Evolutionary conservation across 2,797 vertebrate genomes (phyloP).

Genomic region (Rhinatrema bivittatum): DNA sequence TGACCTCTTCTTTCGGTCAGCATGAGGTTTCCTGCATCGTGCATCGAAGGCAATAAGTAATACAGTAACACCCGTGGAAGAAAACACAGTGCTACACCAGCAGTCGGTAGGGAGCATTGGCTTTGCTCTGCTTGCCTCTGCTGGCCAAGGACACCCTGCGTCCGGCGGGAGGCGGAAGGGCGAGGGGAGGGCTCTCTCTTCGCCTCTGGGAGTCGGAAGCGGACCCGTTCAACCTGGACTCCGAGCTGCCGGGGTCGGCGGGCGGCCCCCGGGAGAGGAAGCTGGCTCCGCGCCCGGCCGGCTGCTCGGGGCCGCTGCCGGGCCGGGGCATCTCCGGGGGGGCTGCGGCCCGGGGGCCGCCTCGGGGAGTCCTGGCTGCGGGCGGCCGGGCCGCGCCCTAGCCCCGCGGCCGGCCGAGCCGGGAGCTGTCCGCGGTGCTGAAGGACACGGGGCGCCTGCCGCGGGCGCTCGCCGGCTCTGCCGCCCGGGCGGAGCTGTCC

Average conservation of each 20-base stretch:
- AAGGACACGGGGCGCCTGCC: conserved; percentile 14
- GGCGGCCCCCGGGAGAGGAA: conserved; percentile 76
- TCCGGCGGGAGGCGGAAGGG: conserved; percentile 55
- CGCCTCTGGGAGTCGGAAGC: conserved; percentile 48
- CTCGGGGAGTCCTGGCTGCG: conserved; percentile 53
- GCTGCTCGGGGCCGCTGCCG: no score
- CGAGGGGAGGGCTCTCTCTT: conserved; percentile 53
- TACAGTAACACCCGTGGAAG: no score
- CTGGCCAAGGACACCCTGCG: conserved; percentile 87
- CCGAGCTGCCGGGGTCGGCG: conserved; percentile 52
- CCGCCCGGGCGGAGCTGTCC: conserved; percentile 14
- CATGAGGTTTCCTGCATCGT: no score
- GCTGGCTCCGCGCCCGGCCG: conserved; percentile 68
- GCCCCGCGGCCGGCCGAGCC: conserved; percentile 46
- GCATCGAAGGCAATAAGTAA: no score
- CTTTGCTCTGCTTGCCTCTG: conserved; percentile 33
- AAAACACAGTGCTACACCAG: conserved; percentile 9
- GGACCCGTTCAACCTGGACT: conserved; percentile 52
- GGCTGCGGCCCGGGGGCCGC: conserved; percentile 20
- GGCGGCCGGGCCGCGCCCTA: conserved; percentile 34
- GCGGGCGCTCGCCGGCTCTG: conserved; percentile 3
- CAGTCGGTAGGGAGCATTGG: conserved; percentile 11
- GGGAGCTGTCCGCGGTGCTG: not conserved
- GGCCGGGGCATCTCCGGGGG: conserved; percentile 60
- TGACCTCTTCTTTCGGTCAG: no score